Evolutionary conservation across 2,888 invertebrate species (phyloP).

Genomic region (Reticulitermes lucifugus): DNA sequence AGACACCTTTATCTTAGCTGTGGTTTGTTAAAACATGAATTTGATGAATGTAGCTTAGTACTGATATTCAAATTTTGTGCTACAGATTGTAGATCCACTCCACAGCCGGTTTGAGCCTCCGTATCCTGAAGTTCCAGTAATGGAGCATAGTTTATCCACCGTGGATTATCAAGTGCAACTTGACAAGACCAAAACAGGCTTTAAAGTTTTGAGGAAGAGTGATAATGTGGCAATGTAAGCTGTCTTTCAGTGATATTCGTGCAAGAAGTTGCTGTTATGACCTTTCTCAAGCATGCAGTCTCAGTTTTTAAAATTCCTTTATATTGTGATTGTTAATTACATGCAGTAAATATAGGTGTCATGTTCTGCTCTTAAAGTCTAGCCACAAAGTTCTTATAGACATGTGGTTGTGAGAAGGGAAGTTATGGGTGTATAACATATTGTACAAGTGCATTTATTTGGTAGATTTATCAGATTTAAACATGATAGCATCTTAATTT

Average conservation of each 20-base stretch:
- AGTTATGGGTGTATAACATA: too few relatives aligned
- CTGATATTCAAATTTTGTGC: background rate
- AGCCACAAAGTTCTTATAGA: too few relatives aligned
- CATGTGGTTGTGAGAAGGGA: too few relatives aligned
- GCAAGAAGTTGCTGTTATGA: background rate
- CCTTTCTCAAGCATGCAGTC: too few relatives aligned
- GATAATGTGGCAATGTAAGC: slow-evolving; percentile 71
- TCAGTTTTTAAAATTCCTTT: too few relatives aligned
- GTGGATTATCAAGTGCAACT: slow-evolving; percentile 68
- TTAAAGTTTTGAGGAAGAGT: slow-evolving; percentile 69
- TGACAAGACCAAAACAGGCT: slow-evolving; percentile 70
- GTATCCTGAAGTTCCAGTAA: slow-evolving; percentile 72
- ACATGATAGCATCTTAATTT: too few relatives aligned
- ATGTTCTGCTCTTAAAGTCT: too few relatives aligned
- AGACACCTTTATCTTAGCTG: too few relatives aligned
- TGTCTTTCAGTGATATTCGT: background rate
- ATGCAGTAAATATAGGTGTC: too few relatives aligned
- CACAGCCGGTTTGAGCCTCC: slow-evolving; percentile 75
- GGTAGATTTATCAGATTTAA: too few relatives aligned
- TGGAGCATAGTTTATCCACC: slow-evolving; percentile 65
- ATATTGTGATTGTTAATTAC: too few relatives aligned
- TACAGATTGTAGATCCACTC: slow-evolving; percentile 66
- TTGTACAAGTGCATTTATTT: too few relatives aligned
- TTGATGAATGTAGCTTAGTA: background rate
- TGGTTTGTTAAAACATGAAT: slow-evolving; percentile 11